A percentile compares a stretch with the other conserved stretches of the same genome.
Conservation (phyloP, 2,888 invertebrate species). For the Thelaira solivaga region DNA sequence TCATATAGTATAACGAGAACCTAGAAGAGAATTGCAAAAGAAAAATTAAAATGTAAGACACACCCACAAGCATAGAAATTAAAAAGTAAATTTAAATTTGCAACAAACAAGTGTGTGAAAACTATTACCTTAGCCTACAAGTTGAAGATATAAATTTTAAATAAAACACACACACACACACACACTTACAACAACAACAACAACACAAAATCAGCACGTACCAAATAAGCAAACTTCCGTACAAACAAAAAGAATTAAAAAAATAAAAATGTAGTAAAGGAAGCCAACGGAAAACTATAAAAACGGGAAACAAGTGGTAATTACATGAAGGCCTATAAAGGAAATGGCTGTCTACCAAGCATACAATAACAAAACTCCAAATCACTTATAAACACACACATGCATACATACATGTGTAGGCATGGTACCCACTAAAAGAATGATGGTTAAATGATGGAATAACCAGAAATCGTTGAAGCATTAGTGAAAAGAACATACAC, state of each 20-base stretch:
- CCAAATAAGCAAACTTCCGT: conserved; percentile 22
- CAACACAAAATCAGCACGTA: too few species aligned
- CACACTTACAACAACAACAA: too few species aligned
- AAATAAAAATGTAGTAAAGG: conserved; percentile 21
- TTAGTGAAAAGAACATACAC: conserved; percentile 53
- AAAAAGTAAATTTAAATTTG: not conserved
- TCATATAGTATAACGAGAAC: too few species aligned
- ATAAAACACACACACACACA: too few species aligned
- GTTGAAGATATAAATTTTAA: not conserved
- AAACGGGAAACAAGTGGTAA: conserved; percentile 66
- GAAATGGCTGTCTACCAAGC: conserved; percentile 66
- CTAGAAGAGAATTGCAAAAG: too few species aligned
- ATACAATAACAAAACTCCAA: conserved; percentile 53
- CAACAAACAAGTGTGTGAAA: conserved; percentile 1
- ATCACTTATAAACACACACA: too few species aligned
- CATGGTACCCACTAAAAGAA: not conserved
- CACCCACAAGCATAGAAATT: conserved; percentile 29
- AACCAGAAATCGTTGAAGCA: conserved; percentile 51
- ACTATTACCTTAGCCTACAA: not conserved
- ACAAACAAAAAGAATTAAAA: not conserved
- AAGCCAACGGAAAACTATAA: conserved; percentile 58
- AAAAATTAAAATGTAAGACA: conserved; percentile 37
- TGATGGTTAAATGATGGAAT: conserved; percentile 59
- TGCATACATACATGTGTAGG: conserved; percentile 9
- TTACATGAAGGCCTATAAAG: conserved; percentile 66